Base-by-base conservation (phyloP, 2,888 invertebrate genomes). In the Amphipoea lucens region DNA sequence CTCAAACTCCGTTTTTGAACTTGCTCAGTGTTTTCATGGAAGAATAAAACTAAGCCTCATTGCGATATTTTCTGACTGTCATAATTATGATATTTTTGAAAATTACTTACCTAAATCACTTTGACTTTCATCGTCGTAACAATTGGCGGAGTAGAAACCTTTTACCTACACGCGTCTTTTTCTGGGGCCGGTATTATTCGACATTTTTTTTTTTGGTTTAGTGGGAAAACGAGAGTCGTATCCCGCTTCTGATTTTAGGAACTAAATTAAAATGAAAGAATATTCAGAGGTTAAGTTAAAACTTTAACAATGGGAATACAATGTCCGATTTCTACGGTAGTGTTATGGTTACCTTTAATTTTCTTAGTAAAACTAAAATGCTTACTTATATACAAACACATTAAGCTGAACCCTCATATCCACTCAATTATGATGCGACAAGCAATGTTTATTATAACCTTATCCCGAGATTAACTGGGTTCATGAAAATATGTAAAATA, bases 391-490 rank as follows among this genome's bases (percentile, higher is more conserved):
- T 54, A 45, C 12, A 42, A 40, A 63, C 4, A 62, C 1, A 54
- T 36, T 29, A n/a, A 2, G 0, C 67, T 42, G 57, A 11, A 40
- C 72, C 36, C 17, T 74, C 45, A 62, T 79, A 62, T 62, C 60
- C 54, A 68, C 51, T 48, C 45, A 51, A 20, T 67, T 66, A 51
- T 66, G n/a, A 60, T 29, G 66, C 11, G 7, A 42, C 6, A 69
- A 51, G 60, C 23, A 62, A 71, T 82, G 65, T 69, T 73, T 69
- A 60, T 54, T n/a, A 14, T 83, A 65, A 83, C 83, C 68, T 69
- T 82, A 82, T 68, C 83, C 72, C 63, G 36, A 29, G 60, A 79
- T 79, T 68, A 65, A 60, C 23, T 23, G 68, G 60, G 68, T 72
- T 73, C 36, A 78, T 45, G 23, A 65, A 83, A 82, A 83, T 45